Evolutionary conservation across 2,797 vertebrate species (phyloP).

Genomic region (Ctenopoma multispine): DNA sequence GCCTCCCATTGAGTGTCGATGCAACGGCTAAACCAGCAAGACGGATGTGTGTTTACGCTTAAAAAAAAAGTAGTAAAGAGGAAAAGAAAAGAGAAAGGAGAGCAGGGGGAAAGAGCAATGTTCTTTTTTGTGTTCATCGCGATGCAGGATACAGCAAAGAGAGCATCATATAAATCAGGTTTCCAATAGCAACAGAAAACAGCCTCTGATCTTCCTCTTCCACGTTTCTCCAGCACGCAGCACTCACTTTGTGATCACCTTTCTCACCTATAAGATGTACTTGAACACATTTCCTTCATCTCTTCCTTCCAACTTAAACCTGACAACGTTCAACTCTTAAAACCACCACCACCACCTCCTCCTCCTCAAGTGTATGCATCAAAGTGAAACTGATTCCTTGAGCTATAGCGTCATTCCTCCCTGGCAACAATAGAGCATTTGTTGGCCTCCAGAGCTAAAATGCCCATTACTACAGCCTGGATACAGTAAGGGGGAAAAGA

Average conservation of each 20-base stretch:
- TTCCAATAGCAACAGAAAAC: conserved; percentile 67
- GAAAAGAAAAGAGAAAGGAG: conserved; percentile 20
- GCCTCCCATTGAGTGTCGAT: conserved; percentile 58
- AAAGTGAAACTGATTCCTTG: conserved; percentile 53
- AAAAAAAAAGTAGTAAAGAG: conserved; percentile 46
- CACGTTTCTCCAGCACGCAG: background rate
- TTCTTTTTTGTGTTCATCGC: conserved; percentile 72
- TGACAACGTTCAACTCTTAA: background rate
- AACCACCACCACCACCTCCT: background rate
- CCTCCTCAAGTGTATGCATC: conserved; percentile 30
- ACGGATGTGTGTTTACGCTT: conserved; percentile 79
- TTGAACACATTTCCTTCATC: background rate
- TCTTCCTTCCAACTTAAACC: conserved; percentile 1
- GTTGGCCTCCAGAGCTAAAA: conserved; percentile 43
- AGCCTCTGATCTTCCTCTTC: conserved; percentile 30
- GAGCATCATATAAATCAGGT: conserved; percentile 82
- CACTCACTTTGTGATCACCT: background rate
- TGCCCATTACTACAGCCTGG: conserved; percentile 30
- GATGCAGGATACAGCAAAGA: conserved; percentile 60
- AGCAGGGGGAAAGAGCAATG: conserved; percentile 42
- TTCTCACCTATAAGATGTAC: background rate
- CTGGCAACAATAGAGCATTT: conserved; percentile 73
- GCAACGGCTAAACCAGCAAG: conserved; percentile 63
- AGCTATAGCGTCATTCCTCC: conserved; percentile 45
- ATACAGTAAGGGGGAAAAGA: conserved; percentile 54